Percentiles rank a stretch among this genome's conserved stretches.
Evolutionary conservation across 2,797 vertebrate genomes (phyloP).

Genomic region (Spheniscus humboldti): DNA sequence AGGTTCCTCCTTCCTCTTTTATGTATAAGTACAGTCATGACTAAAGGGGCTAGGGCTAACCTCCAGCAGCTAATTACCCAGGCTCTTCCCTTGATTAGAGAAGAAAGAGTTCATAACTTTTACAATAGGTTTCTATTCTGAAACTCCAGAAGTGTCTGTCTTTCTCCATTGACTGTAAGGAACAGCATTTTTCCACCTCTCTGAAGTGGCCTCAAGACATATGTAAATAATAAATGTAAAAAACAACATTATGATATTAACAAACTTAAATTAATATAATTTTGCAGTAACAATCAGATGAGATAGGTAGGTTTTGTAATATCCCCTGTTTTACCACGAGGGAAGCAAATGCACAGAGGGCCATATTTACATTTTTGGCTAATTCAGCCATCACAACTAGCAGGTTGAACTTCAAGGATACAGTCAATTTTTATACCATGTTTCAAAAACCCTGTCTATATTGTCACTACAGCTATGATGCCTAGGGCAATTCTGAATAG

Average conservation of each 20-base stretch:
- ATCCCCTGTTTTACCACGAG: accelerated
- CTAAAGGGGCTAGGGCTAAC: background rate
- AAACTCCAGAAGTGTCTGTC: background rate
- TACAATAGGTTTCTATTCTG: background rate
- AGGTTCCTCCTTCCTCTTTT: background rate
- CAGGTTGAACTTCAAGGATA: background rate
- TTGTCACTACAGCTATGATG: background rate
- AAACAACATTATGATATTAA: background rate
- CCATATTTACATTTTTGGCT: background rate
- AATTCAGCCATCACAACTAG: background rate
- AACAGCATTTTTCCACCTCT: background rate
- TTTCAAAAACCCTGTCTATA: background rate
- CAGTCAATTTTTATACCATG: background rate
- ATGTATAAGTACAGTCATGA: background rate
- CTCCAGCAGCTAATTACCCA: background rate
- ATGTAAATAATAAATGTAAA: background rate
- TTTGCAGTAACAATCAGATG: background rate
- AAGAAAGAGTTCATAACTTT: background rate
- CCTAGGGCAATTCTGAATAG: background rate
- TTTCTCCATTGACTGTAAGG: background rate
- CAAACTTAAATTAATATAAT: background rate
- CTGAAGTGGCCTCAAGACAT: background rate
- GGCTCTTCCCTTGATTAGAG: background rate
- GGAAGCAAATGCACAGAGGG: background rate
- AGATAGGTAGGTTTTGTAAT: background rate